Base-by-base conservation (phyloP, 2,797 vertebrate genomes). In the Antrozous pallidus region DNA sequence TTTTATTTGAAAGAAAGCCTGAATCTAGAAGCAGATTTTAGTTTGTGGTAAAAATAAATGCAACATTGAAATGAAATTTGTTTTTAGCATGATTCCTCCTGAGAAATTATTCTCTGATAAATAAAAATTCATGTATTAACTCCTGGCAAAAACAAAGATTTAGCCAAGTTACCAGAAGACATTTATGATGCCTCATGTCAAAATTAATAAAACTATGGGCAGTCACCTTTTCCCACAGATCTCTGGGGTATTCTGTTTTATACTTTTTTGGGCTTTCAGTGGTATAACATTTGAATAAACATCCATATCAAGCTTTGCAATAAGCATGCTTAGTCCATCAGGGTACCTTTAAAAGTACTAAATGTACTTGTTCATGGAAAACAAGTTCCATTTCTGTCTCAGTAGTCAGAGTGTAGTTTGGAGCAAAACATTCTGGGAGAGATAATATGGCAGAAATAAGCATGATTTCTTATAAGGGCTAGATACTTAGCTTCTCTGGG, bases 141-240 rank as follows among this genome's bases (percentile, higher is more conserved):
- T 94, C 11, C 45, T 81, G 71, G 80, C 12, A 83, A 56, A 95
- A 81, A 56, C 24, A 83, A 86, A 91, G 40, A 85, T 84, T 84
- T 81, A 83, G 31, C 18, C 54, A 81, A 78, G 20, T 91, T 88
- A 80, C 61, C 77, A 61, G 45, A 4, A 42, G 38, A 85, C 88
- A 82, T 85, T 85, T 95, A 47, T 88, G 82, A 93, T 92, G 24
- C 11, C 67, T 75, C 6, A 20, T 56, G 40, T 91, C 74, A 95
- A 91, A 95, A 86, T 83, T 75, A 96, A 94, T 93, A 79, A 93
- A 95, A 86, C 26, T 61, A 5, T 24, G 86, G n/a, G 26, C n/a
- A 82, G 67, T 80, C 6, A 58, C 11, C 7, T 85, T 92, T 82
- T 33, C 33, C 86, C 47, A 82, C 12, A 90, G 47, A 54, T 88